Conservation (phyloP, 2,888 invertebrate genomes). For the Isotomurus palustris region DNA sequence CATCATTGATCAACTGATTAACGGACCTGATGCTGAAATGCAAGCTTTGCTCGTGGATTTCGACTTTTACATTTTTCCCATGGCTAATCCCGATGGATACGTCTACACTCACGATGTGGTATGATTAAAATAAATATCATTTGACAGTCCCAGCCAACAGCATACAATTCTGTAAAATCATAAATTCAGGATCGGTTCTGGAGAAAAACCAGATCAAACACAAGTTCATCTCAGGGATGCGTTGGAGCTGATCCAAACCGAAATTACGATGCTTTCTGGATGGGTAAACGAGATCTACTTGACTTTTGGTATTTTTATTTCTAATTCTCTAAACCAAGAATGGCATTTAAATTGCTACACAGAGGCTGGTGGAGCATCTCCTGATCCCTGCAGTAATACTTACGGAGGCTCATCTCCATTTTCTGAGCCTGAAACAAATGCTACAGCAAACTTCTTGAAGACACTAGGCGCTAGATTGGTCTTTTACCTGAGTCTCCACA, state of each 20-base stretch:
- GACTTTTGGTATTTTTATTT: not conserved
- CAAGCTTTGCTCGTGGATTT: conserved; percentile 48
- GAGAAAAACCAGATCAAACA: conserved; percentile 53
- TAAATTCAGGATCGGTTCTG: conserved; percentile 66
- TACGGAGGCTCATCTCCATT: conserved; percentile 54
- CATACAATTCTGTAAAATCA: not conserved
- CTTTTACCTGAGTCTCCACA: conserved; percentile 68
- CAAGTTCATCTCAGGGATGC: conserved; percentile 51
- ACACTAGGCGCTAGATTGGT: conserved; percentile 55
- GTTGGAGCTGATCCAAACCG: conserved; percentile 76
- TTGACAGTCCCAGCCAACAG: not conserved
- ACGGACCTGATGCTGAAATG: conserved; percentile 53
- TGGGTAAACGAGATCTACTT: conserved; percentile 53
- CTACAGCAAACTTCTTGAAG: conserved; percentile 60
- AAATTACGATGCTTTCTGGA: conserved; percentile 84
- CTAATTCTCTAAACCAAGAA: not conserved
- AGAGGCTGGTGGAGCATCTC: conserved; percentile 52
- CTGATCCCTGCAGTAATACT: conserved; percentile 50
- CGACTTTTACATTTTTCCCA: conserved; percentile 68
- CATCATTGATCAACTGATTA: conserved; percentile 33
- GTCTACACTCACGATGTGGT: conserved; percentile 67
- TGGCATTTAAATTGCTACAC: not conserved
- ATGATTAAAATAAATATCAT: conserved; percentile 1
- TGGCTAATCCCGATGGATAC: conserved; percentile 80
- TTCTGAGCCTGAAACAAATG: conserved; percentile 66